phyloP scores from a whole-genome alignment of 1,140 invertebrate species.

The Camponotus vicinus region DNA sequence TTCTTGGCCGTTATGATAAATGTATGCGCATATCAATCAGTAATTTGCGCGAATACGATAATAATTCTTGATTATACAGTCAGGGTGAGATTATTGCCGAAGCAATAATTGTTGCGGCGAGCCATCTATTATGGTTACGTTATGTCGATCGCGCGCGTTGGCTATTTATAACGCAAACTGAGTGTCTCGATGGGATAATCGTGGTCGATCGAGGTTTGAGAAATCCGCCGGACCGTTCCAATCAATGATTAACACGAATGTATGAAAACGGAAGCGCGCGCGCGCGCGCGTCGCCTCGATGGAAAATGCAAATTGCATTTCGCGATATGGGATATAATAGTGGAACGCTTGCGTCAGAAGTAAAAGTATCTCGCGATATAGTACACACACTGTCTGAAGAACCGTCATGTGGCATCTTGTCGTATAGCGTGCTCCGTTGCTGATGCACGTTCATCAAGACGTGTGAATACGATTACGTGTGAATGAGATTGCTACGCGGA shows the following conservation, averaged over 20 bases:
- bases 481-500: conserved; percentile 32
- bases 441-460: conserved; percentile 36
- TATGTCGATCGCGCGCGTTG: conserved; percentile 11
- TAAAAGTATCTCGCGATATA: conserved; percentile 49
- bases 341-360: conserved; percentile 42
- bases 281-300: conserved; percentile 34
- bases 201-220: conserved; percentile 8
- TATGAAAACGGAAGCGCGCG: conserved; percentile 59
- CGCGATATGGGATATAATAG: conserved; percentile 35
- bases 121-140: conserved; percentile 20
- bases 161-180: conserved; percentile 56
- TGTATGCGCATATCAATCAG: neutral
- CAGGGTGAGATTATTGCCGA: conserved; percentile 33
- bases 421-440: neutral
- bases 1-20: too few species aligned
- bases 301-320: conserved; percentile 52
- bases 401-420: conserved; percentile 23
- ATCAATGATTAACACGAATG: conserved; percentile 39
- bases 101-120: neutral
- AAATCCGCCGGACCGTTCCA: conserved; percentile 41
- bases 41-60: conserved; percentile 4
- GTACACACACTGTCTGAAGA: neutral
- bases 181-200: conserved; percentile 51
- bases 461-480: conserved; percentile 44
- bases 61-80: conserved; percentile 23